Conservation (phyloP, 2,797 vertebrate species). For the Cryptoblepharus egeriae region DNA sequence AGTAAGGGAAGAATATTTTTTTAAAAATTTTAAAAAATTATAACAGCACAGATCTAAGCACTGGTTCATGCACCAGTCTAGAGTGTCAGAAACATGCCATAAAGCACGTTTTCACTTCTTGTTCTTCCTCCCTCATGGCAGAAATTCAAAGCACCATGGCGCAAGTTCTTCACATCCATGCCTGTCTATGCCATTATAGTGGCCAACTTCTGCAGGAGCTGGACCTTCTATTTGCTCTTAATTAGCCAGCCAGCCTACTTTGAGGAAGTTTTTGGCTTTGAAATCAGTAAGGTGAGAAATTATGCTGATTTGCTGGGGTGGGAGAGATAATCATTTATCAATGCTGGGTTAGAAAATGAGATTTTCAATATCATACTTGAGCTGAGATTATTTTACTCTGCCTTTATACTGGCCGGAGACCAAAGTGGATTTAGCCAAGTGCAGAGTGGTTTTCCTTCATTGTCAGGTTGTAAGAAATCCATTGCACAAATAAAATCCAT, state of each 20-base stretch:
- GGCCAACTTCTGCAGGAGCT: conserved; percentile 94
- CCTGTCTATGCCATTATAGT: conserved; percentile 94
- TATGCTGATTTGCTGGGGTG: not conserved
- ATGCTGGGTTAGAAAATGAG: not conserved
- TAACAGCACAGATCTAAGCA: no score
- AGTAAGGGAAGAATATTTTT: not conserved
- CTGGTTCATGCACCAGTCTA: no score
- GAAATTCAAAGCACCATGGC: conserved; percentile 93
- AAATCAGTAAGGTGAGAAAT: conserved; percentile 89
- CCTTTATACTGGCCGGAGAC: not conserved
- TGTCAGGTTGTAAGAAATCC: not conserved
- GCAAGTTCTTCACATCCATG: conserved; percentile 92
- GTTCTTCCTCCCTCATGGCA: conserved; percentile 54
- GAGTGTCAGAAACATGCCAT: no score
- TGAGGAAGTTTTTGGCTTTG: conserved; percentile 92
- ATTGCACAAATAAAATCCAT: not conserved
- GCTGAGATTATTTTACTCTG: not conserved
- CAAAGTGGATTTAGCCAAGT: not conserved
- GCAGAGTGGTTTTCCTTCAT: not conserved
- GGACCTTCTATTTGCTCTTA: conserved; percentile 94
- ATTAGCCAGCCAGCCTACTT: conserved; percentile 95
- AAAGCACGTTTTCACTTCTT: not conserved
- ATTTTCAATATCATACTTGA: not conserved
- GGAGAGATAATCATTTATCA: not conserved
- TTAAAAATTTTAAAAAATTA: no score